These are phyloP conservation scores for Sebastes diploproa DNA, from an alignment of 2,797 vertebrate genomes.

Conservation along the genomic window DNA sequence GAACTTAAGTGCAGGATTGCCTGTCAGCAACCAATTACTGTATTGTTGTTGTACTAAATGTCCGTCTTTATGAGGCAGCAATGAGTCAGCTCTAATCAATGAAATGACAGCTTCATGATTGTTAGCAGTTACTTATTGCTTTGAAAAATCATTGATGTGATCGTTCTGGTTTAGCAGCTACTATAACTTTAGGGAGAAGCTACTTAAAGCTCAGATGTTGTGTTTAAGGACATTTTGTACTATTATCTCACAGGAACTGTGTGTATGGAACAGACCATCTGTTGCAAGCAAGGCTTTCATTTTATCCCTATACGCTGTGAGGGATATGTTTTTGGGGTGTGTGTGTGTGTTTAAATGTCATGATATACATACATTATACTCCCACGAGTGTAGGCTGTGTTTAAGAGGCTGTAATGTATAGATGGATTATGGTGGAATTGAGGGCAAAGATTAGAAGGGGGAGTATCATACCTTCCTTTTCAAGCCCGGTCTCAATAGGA, in stretches of 20 bases:
- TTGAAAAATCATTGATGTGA: not conserved
- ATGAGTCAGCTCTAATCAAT: not conserved
- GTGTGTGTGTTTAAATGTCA: constrained; percentile 14
- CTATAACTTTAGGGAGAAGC: not conserved
- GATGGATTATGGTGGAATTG: constrained; percentile 62
- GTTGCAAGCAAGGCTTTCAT: not conserved
- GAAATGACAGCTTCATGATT: not conserved
- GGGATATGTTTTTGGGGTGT: not conserved
- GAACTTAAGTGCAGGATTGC: not conserved
- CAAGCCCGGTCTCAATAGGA: not conserved
- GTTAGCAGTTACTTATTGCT: not conserved
- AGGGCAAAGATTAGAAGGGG: constrained; percentile 62
- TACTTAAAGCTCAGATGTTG: not conserved
- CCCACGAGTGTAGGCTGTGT: constrained; percentile 16
- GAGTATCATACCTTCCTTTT: constrained; percentile 33
- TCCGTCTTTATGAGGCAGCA: not conserved
- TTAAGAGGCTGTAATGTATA: constrained; percentile 40
- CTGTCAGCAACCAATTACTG: not conserved
- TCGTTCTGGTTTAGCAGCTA: not conserved
- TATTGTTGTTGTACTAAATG: not conserved
- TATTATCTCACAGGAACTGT: not conserved
- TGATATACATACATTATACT: constrained; percentile 6
- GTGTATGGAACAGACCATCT: not conserved
- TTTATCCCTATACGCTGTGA: not conserved
- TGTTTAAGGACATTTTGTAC: not conserved